Base-by-base conservation (phyloP, 2,113 vertebrate genomes). In the Perccottus glenii region DNA sequence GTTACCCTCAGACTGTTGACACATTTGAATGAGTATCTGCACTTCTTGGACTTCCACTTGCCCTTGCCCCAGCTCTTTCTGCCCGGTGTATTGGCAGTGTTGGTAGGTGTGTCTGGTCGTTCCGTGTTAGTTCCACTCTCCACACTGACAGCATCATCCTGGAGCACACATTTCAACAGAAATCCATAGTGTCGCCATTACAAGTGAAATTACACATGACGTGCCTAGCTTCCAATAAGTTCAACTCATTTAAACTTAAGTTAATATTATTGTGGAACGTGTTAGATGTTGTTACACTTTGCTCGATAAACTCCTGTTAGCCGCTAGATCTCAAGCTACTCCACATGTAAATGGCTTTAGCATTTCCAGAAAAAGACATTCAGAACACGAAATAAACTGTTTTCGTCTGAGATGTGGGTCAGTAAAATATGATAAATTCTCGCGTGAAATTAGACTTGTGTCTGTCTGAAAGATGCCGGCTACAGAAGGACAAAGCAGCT, bases 1-100 rank as follows among this genome's bases (percentile, higher is more conserved):
- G 6, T 86, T 89, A 99, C 97, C 94, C 94, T 95, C 59, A 99
- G 89, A 71, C 96, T 98, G 93, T 99, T 99, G 71, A 99, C 97
- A 88, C 98, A 99, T 85, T 98, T 98, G 85, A 99, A 99, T 59
- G 96, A 97, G 73, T 98, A 98, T 94, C 96, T 95, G 93, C 98
- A 98, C 86, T 99, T 99, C 91, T 98, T 99, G n/a, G 96, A 98
- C 79, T 98, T 99, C 96, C 96, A 98, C 78, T 99, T 99, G 84
- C 98, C 98, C 89, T 98, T 99, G 11, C 96, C 96, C 97, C 96
- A 99, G 86, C 96, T 97, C 86, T 99, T 98, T n/a, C 96, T 96
- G 78, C 97, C 96, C 0, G 98, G 96, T 0, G 95, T 96, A 27
- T 95, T 99, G 58, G 96, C 94, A 0, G 98, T 98, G 90, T 99